Evolutionary conservation across 1,140 invertebrate genomes (phyloP).

Genomic region (Philopotamus ludificatus): DNA sequence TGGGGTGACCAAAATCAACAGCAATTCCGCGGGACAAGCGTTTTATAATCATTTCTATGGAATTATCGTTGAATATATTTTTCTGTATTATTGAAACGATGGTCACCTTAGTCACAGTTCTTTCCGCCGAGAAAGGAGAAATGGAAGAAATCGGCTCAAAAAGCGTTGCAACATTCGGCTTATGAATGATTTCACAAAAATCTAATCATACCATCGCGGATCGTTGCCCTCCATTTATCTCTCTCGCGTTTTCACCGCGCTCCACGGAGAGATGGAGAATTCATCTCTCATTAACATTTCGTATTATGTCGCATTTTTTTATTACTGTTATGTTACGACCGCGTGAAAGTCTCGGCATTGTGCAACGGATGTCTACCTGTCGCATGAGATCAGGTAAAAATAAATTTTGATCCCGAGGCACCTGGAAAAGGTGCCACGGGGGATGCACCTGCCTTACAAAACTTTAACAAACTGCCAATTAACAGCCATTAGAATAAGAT

Average conservation of each 20-base stretch:
- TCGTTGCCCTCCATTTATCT: conserved; percentile 27
- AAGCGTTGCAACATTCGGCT: conserved; percentile 16
- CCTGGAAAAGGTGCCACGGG: conserved; percentile 10
- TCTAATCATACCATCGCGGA: conserved; percentile 24
- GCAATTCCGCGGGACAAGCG: too few species aligned
- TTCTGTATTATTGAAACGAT: too few species aligned
- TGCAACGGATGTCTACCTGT: background rate
- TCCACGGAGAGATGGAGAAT: too few species aligned
- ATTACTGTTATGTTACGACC: background rate
- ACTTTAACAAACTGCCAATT: conserved; percentile 34
- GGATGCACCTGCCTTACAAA: conserved; percentile 8
- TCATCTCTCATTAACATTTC: background rate
- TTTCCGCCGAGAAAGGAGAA: conserved; percentile 37
- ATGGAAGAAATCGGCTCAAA: conserved; percentile 22
- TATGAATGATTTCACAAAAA: conserved; percentile 28
- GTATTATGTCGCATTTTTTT: background rate
- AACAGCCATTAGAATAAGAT: conserved; percentile 33
- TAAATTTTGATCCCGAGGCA: background rate
- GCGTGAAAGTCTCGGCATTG: background rate
- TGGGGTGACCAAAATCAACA: too few species aligned
- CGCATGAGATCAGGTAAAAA: too few species aligned
- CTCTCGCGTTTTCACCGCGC: background rate
- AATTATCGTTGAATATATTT: too few species aligned
- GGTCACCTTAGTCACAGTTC: too few species aligned
- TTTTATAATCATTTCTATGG: too few species aligned